Evolutionary conservation across 2,888 invertebrate species (phyloP), one percentile per base, ranked within the genome.

Genomic region (Zele albiditarsus): DNA sequence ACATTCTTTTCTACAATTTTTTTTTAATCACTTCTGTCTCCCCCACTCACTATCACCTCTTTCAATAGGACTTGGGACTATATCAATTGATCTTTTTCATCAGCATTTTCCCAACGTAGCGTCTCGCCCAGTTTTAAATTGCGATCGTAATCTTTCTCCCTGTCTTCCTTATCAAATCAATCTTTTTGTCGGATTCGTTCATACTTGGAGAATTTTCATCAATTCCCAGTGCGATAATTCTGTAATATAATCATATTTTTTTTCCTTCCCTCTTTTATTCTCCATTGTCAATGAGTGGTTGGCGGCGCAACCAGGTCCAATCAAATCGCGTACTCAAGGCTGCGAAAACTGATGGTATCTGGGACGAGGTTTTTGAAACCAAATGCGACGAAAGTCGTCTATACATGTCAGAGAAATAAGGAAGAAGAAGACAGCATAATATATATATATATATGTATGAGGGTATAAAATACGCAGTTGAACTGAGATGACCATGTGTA

Each of bases 311-410:
- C 4, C n/a, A 4, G 8, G 53, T 53, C n/a, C 53, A 53, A 53
- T 23, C 53, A 20, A 53, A 53, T 53, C 10, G 6, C 23, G 20
- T 53, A 57, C 49, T 69, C 68, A 53, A 69, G 57, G 57, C 8
- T 53, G 16, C 10, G 23, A 57, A 31, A 28, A 28, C 27, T 49
- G 68, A 69, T 69, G 20, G 23, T 69, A 69, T 69, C 68, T 69
- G 57, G 68, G 20, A 57, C 68, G 68, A 69, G 68, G 68, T 33
- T 57, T 69, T 69, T n/a, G 20, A 53, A 46, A 33, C 57, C 68
- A 33, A 69, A 69, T 31, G 31, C 68, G 33, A n/a, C 27, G 68
- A 53, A 53, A 53, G 49, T 68, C 10, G n/a, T 16, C 6, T 1
- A 46, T 20, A 53, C n/a, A 68, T 23, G 33, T 28, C 46, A 28